Evolutionary conservation across 2,888 invertebrate species (phyloP), one percentile per base, ranked within the genome.

Genomic region (Ptychoptera contaminata): DNA sequence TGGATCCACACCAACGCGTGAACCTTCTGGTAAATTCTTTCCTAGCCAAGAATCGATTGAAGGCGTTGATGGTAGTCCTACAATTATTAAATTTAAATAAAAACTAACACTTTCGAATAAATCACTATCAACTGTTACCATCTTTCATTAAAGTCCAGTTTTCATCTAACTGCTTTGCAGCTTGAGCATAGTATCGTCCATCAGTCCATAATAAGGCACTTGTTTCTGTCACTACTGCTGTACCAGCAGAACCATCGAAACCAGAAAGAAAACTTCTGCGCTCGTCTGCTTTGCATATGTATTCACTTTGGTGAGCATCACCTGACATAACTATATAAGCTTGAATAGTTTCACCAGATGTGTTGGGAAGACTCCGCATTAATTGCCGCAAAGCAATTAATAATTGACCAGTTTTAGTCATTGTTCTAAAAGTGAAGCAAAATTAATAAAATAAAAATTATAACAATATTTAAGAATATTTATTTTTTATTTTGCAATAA

Each of bases 161-260:
- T 1, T 68, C 58, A 60, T 91, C 88, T 32, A 92, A 68, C 59
- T 98, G 81, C 50, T 79, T 69, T 12, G 71, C 68, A 1, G 93
- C 94, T 70, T 98, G 97, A 23, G 87, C 73, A 62, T 82, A 92
- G 62, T 99, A 98, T 8, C 98, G 71, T 0, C 96, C 97, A 67
- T 99, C 98, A 0, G 97, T 97, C 96, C 97, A 99, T n/a, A 99
- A 62, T 3, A 82, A 68, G 0, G 88, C 88, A 15, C 74, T 67
- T 0, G 73, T 67, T 1, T 70, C 60, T 0, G 93, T 92, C 37
- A 97, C 73, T 8, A 96, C 69, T 0, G 88, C 93, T 0, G 88
- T 88, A 3, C 93, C 96, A 9, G 84, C 82, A 0, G 90, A 90
- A 0, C 94, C 97, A 9, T 80, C 79, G 64, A 98, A 98, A 0